Conservation (phyloP, 2,113 vertebrate genomes). For the Chlorodrepanis virens region DNA sequence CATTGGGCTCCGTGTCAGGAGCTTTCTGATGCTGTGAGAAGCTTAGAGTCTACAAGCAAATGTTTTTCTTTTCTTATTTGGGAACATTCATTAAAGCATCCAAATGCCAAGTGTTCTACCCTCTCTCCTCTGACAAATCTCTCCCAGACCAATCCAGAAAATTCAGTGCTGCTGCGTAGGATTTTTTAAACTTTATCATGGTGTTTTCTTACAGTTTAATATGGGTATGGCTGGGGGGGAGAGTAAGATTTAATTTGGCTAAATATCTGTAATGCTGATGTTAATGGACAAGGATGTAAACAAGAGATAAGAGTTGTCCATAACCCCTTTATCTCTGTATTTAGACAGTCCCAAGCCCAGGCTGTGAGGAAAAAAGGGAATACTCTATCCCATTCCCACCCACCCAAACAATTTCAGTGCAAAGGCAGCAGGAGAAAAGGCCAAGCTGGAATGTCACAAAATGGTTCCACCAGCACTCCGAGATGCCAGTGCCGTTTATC, state of each 20-base stretch:
- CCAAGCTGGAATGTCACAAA: slow-evolving; percentile 13
- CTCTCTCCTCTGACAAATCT: neutral
- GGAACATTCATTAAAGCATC: neutral
- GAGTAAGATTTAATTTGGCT: neutral
- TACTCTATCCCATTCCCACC: neutral
- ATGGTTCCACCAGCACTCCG: slow-evolving; percentile 24
- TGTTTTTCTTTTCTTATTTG: slow-evolving; percentile 17
- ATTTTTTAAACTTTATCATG: neutral
- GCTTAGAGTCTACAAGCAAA: slow-evolving; percentile 24
- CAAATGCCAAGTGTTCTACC: neutral
- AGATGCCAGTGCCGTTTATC: neutral
- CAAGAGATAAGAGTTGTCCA: neutral
- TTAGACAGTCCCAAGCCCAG: neutral
- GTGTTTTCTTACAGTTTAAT: neutral
- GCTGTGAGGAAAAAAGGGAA: neutral
- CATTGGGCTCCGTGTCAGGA: slow-evolving; percentile 27
- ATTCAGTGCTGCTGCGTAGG: neutral
- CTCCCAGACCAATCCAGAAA: neutral
- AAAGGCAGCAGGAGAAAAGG: neutral
- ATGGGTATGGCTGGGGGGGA: neutral
- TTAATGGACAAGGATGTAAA: neutral
- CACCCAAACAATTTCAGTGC: neutral
- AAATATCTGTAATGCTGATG: neutral
- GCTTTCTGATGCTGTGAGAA: slow-evolving; percentile 45
- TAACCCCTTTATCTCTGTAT: too few relatives aligned